Base-by-base conservation (phyloP, 2,888 invertebrate genomes). In the Coelopa pilipes region DNA sequence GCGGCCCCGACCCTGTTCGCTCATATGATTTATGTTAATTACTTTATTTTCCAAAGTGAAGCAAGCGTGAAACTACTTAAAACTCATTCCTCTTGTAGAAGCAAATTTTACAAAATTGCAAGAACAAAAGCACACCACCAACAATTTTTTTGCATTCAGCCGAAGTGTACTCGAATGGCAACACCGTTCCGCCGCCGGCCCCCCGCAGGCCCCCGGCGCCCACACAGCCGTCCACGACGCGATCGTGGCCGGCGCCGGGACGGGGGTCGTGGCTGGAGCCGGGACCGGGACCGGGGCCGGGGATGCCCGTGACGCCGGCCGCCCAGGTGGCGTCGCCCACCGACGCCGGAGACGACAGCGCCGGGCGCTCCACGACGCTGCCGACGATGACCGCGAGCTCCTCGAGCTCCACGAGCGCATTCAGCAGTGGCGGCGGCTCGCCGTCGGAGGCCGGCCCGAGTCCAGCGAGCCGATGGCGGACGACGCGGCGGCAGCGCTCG, bases 1-100 rank as follows among this genome's bases (percentile, higher is more conserved):
- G 34, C 2, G 4, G 4, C 34, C 34, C 34, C 34, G 34, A 34
- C 34, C 34, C 34, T 7, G 2, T 34, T 34, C 7, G 34, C 2
- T 34, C 34, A 34, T 34, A 7, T 34, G 4, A 34, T 34, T 34
- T 34, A 34, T 34, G 34, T 34, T 34, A 34, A 34, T 34, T 34
- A 62, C 15, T 46, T 53, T 45, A 45, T 34, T 50, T 19, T 69
- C 50, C 21, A 59, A 74, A 75, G 72, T 60, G 53, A 76, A 76
- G 73, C 70, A 66, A 73, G 45, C 69, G 67, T 66, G 67, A 71
- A 65, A 71, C 66, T 74, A 63, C 59, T 60, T 66, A 67, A 47
- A 60, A 75, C 24, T 81, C 81, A 81, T 85, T 85, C 82, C 82
- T 82, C 81, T 85, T 85, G 82, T 85, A 85, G 85, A 84, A 81